Evolutionary conservation across 2,888 invertebrate species (phyloP), one percentile per base, ranked within the genome.

Genomic region (Reticulitermes lucifugus): DNA sequence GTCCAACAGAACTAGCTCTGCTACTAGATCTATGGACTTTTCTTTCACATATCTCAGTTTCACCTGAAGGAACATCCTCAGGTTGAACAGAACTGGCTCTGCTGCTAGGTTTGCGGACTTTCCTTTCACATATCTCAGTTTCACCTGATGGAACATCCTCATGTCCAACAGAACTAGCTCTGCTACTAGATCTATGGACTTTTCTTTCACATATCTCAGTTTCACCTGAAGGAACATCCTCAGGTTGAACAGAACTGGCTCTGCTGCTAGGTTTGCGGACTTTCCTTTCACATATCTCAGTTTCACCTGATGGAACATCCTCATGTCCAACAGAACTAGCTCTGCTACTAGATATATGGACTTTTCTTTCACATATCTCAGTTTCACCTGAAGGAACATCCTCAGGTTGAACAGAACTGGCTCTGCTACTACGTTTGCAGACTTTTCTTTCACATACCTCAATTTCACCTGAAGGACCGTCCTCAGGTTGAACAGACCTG

Each of bases 381-480:
- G 21, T 46, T 46, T 46, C 46, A 65, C 9, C 65, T n/a, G 9
- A 22, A 21, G 14, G n/a, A 6, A 22, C 65, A 14, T 65, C 65
- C 25, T 65, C 65, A n/a, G 59, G 79, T 21, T 51, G 29, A 14
- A 79, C 55, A 55, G 79, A 79, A 14, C 59, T 59, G 10, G 79
- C 29, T 59, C 29, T 25, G 71, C 71, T 71, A 1, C 29, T 29
- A 35, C 12, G 29, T 29, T 29, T 71, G 14, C 18, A 35, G n/a
- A 18, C 35, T 29, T 25, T 29, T 12, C 25, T 71, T 1, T 21
- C 60, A 60, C 18, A 6, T 7, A 14, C 12, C 35, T 35, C 35
- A 60, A 1, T 60, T 60, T 21, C 18, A 22, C 21, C 60, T 18
- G 22, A 60, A 18, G 43, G 41, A 43, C 2, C 21, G 18, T 75